phyloP scores from a whole-genome alignment of 1,140 invertebrate genomes.

The Apis dorsata region DNA sequence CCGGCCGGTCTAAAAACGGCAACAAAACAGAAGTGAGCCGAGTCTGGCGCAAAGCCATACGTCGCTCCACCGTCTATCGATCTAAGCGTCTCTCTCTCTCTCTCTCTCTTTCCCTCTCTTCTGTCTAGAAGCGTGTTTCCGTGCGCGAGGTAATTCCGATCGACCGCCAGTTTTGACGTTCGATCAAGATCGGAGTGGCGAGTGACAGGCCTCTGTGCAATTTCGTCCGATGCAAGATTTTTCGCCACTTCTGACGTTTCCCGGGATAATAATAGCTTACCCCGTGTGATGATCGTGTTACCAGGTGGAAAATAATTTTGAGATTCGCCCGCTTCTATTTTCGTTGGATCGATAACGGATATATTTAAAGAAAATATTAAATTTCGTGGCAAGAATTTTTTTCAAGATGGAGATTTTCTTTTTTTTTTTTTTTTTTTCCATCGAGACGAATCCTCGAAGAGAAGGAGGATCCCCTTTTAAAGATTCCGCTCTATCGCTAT shows the following conservation, averaged over 20 bases:
- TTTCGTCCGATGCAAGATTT: neutral
- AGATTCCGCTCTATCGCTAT: constrained; percentile 21
- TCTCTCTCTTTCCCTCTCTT: neutral
- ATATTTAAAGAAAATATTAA: no score
- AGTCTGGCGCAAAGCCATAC: constrained; percentile 52
- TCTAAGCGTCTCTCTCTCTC: constrained; percentile 6
- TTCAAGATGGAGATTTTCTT: no score
- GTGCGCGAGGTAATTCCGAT: constrained; percentile 26
- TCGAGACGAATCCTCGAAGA: neutral
- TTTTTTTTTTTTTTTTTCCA: neutral
- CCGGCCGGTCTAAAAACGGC: constrained; percentile 38
- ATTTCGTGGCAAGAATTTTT: no score
- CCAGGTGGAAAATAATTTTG: no score
- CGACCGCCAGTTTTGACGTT: neutral
- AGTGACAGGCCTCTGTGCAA: neutral
- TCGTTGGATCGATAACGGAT: no score
- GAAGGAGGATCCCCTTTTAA: neutral
- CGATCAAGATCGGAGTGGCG: constrained; percentile 26
- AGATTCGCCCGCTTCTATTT: no score
- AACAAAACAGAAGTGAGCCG: constrained; percentile 53
- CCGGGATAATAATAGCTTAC: no score
- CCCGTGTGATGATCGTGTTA: no score
- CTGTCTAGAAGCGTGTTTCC: neutral
- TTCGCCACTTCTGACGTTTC: no score
- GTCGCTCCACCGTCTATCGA: constrained; percentile 55